Base-by-base conservation (phyloP, 2,888 invertebrate genomes). In the Dinocampus coccinellae region DNA sequence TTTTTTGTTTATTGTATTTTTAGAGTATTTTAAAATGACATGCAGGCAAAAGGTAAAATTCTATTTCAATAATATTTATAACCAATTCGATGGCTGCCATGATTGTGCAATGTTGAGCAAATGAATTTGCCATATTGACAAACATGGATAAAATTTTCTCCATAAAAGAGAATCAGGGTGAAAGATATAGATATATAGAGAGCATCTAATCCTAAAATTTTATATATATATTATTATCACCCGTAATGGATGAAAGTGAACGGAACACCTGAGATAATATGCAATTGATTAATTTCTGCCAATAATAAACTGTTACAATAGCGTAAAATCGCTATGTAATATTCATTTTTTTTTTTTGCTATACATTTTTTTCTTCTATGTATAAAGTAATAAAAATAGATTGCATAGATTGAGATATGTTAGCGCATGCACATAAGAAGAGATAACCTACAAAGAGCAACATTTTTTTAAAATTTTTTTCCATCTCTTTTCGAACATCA, bases 331-430 rank as follows among this genome's bases (percentile, higher is more conserved):
- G 47, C 47, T 16, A 47, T 47, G 16, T 3, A 47, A 16, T 7
- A 47, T 47, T 47, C 6, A 20, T 74, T 74, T 74, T 73, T 71
- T 74, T 73, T 69, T 73, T 72, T 70, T 70, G 67, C 73, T 74
- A 65, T 69, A 69, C 71, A 71, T 75, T 76, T 60, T 75, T 70
- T 73, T 68, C 64, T 69, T 70, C 73, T 78, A 77, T 81, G 82
- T 74, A 77, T 85, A 80, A 78, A 86, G 85, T 87, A 87, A 85
- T 86, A 87, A 87, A 87, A 87, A 86, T 87, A 87, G 85, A 86
- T 87, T 85, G 85, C 85, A 83, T 85, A 84, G 84, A 85, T 84
- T 83, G 84, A 85, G 83, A 86, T 58, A 33, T 33, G 20, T 29
- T 82, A 77, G 76, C 84, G 82, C 83, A 86, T 85, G 84, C 84